Evolutionary conservation across 1,140 invertebrate species (phyloP).

Genomic region (Leptoteleia sp.): DNA sequence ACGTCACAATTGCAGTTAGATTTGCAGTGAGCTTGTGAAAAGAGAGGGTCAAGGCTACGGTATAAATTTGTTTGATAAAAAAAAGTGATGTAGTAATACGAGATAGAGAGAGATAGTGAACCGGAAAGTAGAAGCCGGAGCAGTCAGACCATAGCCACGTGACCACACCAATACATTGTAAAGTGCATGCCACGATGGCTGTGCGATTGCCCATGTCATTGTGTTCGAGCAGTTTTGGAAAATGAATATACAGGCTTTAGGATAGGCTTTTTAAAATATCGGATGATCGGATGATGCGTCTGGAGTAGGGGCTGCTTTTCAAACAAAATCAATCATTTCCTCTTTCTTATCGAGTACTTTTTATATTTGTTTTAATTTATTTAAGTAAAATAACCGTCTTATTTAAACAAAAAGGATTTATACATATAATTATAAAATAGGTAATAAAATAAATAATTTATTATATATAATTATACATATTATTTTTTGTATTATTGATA

Average conservation of each 20-base stretch:
- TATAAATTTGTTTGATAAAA: slow-evolving; percentile 47
- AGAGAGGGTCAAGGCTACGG: slow-evolving; percentile 41
- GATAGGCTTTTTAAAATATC: neutral
- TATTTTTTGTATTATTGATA: too few species aligned
- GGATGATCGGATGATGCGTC: slow-evolving; percentile 1
- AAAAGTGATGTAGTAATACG: slow-evolving; percentile 22
- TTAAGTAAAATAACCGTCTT: too few species aligned
- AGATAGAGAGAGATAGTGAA: slow-evolving; percentile 50
- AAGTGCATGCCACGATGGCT: slow-evolving; percentile 17
- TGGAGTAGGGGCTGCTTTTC: neutral
- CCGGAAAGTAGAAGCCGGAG: slow-evolving; percentile 53
- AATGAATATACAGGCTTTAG: neutral
- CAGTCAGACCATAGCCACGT: slow-evolving; percentile 62
- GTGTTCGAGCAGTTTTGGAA: slow-evolving; percentile 13
- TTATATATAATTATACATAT: too few species aligned
- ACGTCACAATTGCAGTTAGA: slow-evolving; percentile 18
- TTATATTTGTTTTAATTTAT: too few species aligned
- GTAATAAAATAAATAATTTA: too few species aligned
- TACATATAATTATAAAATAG: too few species aligned
- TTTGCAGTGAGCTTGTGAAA: slow-evolving; percentile 8
- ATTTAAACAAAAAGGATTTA: too few species aligned
- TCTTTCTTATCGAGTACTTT: too few species aligned
- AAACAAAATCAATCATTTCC: too few species aligned
- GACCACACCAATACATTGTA: slow-evolving; percentile 37
- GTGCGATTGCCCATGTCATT: slow-evolving; percentile 26